Evolutionary conservation across 1,140 invertebrate species (phyloP).

Genomic region (Colletes gigas): DNA sequence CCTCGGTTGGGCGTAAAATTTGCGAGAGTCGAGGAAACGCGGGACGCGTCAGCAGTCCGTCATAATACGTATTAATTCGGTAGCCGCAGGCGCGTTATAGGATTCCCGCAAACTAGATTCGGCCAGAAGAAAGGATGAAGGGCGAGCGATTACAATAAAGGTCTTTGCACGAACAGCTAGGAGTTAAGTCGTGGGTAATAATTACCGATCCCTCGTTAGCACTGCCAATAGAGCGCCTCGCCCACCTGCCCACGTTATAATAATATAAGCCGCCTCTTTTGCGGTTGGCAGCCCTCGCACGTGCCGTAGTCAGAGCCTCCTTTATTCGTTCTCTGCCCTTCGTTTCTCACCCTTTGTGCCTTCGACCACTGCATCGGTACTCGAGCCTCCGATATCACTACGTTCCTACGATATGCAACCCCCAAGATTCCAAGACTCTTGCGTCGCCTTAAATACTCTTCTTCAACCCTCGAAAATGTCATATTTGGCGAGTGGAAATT

Average conservation of each 20-base stretch:
- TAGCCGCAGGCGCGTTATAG: constrained; percentile 31
- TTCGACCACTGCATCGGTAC: constrained; percentile 43
- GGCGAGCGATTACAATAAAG: constrained; percentile 60
- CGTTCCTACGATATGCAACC: not conserved
- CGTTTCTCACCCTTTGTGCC: constrained; percentile 54
- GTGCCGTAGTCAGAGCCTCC: constrained; percentile 67
- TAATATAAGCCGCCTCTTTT: constrained; percentile 75
- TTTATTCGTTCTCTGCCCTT: constrained; percentile 65
- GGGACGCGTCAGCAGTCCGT: not conserved
- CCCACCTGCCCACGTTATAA: constrained; percentile 75
- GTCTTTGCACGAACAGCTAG: constrained; percentile 68
- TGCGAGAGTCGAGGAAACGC: not conserved
- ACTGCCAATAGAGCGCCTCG: constrained; percentile 64
- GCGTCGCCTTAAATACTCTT: too few relatives aligned
- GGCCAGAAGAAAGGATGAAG: constrained; percentile 34
- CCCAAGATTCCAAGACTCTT: not conserved
- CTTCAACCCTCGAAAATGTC: too few relatives aligned
- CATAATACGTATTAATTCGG: constrained; percentile 50
- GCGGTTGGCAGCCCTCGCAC: constrained; percentile 71
- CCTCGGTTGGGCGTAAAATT: not conserved
- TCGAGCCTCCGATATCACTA: constrained; percentile 19
- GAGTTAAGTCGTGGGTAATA: constrained; percentile 73
- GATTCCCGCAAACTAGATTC: constrained; percentile 55
- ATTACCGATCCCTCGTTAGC: constrained; percentile 72
- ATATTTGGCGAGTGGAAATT: too few relatives aligned